phyloP scores from a whole-genome alignment of 2,113 vertebrate species.

The Rafetus swinhoei region DNA sequence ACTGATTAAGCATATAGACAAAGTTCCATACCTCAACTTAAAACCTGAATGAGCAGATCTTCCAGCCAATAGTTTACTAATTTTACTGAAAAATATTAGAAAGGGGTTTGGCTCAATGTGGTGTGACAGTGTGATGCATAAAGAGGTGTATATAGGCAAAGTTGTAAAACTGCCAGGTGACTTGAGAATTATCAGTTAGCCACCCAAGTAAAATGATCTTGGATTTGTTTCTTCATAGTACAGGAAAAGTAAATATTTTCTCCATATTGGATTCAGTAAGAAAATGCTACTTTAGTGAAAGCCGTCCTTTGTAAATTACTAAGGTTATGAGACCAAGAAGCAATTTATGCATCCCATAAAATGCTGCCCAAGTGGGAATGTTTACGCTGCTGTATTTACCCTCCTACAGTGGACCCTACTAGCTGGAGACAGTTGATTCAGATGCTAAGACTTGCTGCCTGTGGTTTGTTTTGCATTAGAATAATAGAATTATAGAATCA shows the following conservation, averaged over 20 bases:
- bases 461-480: neutral
- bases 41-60: neutral
- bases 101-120: neutral
- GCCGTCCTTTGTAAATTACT: neutral
- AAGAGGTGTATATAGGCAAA: neutral
- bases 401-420: neutral
- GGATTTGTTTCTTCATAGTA: constrained; percentile 6
- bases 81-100: neutral
- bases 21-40: neutral
- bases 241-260: neutral
- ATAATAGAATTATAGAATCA: too few species aligned
- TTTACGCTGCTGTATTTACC: neutral
- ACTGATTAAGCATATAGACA: neutral
- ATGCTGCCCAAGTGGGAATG: neutral
- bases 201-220: neutral
- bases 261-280: neutral
- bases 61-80: neutral
- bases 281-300: neutral
- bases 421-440: neutral
- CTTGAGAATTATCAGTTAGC: constrained; percentile 14
- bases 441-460: neutral
- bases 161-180: constrained; percentile 11
- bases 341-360: neutral
- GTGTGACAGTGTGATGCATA: neutral
- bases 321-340: neutral